Evolutionary conservation across 2,113 vertebrate genomes (phyloP), one percentile per base, ranked within the genome.

Genomic region (Rallus limicola): DNA sequence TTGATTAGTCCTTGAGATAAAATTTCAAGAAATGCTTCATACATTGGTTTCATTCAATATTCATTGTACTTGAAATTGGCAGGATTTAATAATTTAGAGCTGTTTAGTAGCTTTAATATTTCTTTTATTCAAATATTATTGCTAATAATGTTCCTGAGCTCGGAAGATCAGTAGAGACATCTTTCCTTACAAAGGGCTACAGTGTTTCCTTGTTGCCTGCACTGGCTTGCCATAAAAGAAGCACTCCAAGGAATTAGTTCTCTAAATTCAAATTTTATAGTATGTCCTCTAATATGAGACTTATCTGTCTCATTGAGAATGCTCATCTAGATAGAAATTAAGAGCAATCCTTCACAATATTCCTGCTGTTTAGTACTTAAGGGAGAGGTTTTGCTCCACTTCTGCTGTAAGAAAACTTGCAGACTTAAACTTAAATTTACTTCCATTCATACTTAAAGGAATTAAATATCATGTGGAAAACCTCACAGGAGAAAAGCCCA

Each of bases 1-100:
- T 91, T 95, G 65, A 82, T 82, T 65, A 82, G 74, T 89, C 67
- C 85, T 90, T 93, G 69, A 85, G 82, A 86, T 91, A 81, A 88
- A 93, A 72, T 80, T 76, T 91, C 33, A 93, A 89, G 13, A 92
- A 95, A 82, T 65, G 29, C 11, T 36, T 52, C 71, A 31, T 71
- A 33, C 0, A 0, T 60, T 52, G 23, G 5, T 86, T 92, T 94
- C 20, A 38, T 85, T 13, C 16, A 87, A 24, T 88, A 83, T 75
- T 96, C 11, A 90, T 84, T 86, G 38, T 55, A 69, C 24, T 89
- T 79, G 15, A 91, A 87, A 89, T 56, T 90, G 65, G 25, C 38
- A 85, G 18, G 31, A 64, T 89, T 91, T 75, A 92, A 65, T 94
- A 90, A 75, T 85, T 92, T 44, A 92, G 34, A 82, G 26, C 7